phyloP scores from a whole-genome alignment of 2,797 vertebrate genomes.

The Oryzias sinensis region DNA sequence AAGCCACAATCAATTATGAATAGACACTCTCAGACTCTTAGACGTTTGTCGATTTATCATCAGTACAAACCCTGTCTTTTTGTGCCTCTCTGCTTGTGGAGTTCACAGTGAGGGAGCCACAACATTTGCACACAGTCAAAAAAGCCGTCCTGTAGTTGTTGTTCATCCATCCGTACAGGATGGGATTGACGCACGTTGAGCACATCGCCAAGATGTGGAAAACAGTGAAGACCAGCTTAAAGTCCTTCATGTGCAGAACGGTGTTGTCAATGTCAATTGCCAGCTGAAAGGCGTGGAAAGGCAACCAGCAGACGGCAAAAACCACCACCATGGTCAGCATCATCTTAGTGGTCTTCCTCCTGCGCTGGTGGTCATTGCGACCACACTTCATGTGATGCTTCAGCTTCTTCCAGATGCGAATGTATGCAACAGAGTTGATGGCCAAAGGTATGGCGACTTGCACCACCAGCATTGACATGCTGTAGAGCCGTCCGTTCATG shows the following conservation, averaged over 20 bases:
- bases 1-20: not conserved
- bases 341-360: conserved; percentile 93
- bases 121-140: conserved; percentile 84
- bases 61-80: conserved; percentile 29
- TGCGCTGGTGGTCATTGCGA: conserved; percentile 75
- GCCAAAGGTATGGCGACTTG: conserved; percentile 88
- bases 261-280: conserved; percentile 89
- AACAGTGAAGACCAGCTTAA: conserved; percentile 90
- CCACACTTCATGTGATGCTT: conserved; percentile 80
- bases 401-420: conserved; percentile 89
- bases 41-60: conserved; percentile 54
- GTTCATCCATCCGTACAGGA: conserved; percentile 98
- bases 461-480: conserved; percentile 85
- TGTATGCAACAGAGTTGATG: conserved; percentile 88
- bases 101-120: conserved; percentile 39
- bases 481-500: conserved; percentile 86
- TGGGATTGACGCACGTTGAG: conserved; percentile 92
- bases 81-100: conserved; percentile 27
- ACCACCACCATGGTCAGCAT: conserved; percentile 90
- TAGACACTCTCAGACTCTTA: conserved; percentile 23
- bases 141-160: conserved; percentile 91
- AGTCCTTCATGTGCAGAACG: conserved; percentile 86
- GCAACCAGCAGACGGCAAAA: conserved; percentile 93
- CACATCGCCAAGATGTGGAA: conserved; percentile 95
- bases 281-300: conserved; percentile 91